phyloP scores from a whole-genome alignment of 2,888 invertebrate species.

The Leucozona laternaria region DNA sequence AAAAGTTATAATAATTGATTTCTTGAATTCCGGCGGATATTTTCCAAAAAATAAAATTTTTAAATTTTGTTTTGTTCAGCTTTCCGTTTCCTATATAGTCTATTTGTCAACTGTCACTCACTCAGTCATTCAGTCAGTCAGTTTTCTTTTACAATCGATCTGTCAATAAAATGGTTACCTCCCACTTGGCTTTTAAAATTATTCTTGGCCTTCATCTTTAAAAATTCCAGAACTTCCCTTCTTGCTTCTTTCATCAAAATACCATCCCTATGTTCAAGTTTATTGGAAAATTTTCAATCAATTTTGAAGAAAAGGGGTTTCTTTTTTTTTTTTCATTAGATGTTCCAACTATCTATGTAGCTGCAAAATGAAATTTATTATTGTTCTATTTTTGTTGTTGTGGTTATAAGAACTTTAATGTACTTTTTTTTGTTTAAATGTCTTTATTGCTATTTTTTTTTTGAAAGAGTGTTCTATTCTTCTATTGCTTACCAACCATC shows the following conservation, averaged over 20 bases:
- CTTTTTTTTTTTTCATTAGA: not conserved
- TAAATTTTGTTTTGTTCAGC: constrained; percentile 7
- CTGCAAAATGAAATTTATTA: not conserved
- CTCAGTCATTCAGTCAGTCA: not conserved
- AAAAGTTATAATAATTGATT: not conserved
- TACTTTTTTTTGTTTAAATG: not conserved
- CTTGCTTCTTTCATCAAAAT: not conserved
- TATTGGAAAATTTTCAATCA: constrained; percentile 36
- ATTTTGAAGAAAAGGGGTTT: constrained; percentile 7
- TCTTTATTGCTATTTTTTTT: not conserved
- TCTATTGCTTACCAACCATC: not conserved
- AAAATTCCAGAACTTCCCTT: constrained; percentile 13
- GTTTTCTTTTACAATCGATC: constrained; percentile 11
- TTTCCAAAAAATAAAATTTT: constrained; percentile 3
- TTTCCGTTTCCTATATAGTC: constrained; percentile 10
- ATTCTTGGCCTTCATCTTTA: constrained; percentile 39
- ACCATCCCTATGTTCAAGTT: constrained; percentile 5
- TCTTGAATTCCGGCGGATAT: constrained; percentile 6
- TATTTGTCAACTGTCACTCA: constrained; percentile 35
- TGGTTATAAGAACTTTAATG: not conserved
- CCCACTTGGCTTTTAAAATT: constrained; percentile 29
- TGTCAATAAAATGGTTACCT: constrained; percentile 24
- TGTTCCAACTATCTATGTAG: not conserved
- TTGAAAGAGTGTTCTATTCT: not conserved
- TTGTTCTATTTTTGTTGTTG: not conserved